Base-by-base conservation (phyloP, 2,797 vertebrate species). In the Muraenolepis orangiensis region DNA sequence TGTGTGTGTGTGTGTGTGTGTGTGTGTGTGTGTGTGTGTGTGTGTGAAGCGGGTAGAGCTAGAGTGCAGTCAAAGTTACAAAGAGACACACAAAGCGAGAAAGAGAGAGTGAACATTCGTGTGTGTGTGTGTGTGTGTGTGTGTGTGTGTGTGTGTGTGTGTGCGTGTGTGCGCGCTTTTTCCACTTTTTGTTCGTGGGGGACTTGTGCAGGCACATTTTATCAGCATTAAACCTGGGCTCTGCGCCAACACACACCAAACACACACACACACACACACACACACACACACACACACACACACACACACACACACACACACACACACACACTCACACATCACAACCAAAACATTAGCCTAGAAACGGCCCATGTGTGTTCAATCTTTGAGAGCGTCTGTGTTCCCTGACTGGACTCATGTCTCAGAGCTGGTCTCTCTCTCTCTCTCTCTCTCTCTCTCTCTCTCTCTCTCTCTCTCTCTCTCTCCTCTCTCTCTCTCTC, bases 211-310 rank as follows among this genome's bases (percentile, higher is more conserved):
- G 84, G 86, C 84, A 84, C 84, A 90, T 79, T 91, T 87, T 82
- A 89, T 91, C 87, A 89, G 89, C 87, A 87, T 89, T 76, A 88
- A 83, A 75, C 72, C 73, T 38, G 74, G 87, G 86, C 81, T 38
- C 6, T 18, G 1, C 0, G 78, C 90, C 90, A 91, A 88, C 68
- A 80, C 71, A 87, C 80, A 88, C 80, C 80, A 84, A 71, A 71
- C 76, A 76, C 71, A 73, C 64, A 70, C 70, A 79, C 79, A 74
- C 64, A 77, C 80, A 72, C 74, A 75, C 72, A 73, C 76, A 78
- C 61, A 72, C 69, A 77, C 77, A 81, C 71, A 75, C 69, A 69
- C 18, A 3, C 32, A 20, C 71, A 32, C 29, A 57, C 38, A 72
- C 42, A 57, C 38, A 32, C 67, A 75, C 66, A 67, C 67, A 73